phyloP scores from a whole-genome alignment of 2,797 vertebrate genomes.

The Nannoperca obscura region DNA sequence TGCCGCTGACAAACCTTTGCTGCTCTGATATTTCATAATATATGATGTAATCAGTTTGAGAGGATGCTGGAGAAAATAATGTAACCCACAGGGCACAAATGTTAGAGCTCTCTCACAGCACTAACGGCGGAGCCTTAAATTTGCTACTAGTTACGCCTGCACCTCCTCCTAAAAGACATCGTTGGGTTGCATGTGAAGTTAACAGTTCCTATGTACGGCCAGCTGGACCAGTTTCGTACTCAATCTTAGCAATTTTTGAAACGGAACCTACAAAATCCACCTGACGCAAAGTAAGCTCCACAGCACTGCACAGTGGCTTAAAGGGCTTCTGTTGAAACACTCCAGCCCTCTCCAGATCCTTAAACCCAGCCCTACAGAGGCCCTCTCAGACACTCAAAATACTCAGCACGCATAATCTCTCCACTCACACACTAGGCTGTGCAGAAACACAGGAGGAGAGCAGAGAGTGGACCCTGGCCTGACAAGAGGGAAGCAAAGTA shows the following conservation, averaged over 20 bases:
- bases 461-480: constrained; percentile 49
- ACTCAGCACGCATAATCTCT: constrained; percentile 69
- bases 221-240: constrained; percentile 1
- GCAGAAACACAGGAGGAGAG: constrained; percentile 70
- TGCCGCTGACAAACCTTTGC: neutral
- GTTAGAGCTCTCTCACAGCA: neutral
- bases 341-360: constrained; percentile 71
- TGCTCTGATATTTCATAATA: neutral
- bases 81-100: constrained; percentile 5
- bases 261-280: constrained; percentile 33
- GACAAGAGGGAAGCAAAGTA: constrained; percentile 47
- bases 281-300: constrained; percentile 44
- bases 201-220: neutral
- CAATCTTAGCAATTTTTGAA: constrained; percentile 10
- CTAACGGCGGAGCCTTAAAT: neutral
- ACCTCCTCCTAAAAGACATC: neutral
- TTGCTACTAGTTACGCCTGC: neutral
- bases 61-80: neutral
- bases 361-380: constrained; percentile 67
- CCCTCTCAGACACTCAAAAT: constrained; percentile 70
- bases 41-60: neutral
- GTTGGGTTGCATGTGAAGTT: neutral
- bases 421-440: constrained; percentile 60
- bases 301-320: constrained; percentile 49
- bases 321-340: constrained; percentile 67